A percentile compares a stretch with the other conserved stretches of the same genome.
Evolutionary conservation across 2,888 invertebrate species (phyloP).

Genomic region (Athalia rosae): DNA sequence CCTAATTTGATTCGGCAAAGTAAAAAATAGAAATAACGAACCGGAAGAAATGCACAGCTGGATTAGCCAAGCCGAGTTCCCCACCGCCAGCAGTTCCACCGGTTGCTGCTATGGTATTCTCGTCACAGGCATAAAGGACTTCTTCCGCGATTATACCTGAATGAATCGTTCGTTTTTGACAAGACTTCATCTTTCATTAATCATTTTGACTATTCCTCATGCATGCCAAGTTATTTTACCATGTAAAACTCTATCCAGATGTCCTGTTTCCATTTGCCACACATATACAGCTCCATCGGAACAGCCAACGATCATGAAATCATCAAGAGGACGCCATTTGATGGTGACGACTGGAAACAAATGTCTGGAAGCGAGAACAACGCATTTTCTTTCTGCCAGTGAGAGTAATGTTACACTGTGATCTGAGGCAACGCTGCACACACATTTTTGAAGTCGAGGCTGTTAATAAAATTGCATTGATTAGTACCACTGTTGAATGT

Average conservation of each 20-base stretch:
- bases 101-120: constrained; percentile 81
- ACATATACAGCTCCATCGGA: constrained; percentile 98
- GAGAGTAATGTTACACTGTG: constrained; percentile 97
- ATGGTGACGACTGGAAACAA: constrained; percentile 96
- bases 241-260: constrained; percentile 95
- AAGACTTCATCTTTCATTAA: not conserved
- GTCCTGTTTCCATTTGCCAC: constrained; percentile 99
- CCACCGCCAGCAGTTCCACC: constrained; percentile 76
- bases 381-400: constrained; percentile 93
- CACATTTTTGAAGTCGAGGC: constrained; percentile 93
- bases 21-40: constrained; percentile 61
- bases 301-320: constrained; percentile 98
- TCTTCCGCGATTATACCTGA: constrained; percentile 95
- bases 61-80: constrained; percentile 89
- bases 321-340: constrained; percentile 97
- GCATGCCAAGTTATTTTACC: constrained; percentile 74
- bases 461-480: constrained; percentile 73
- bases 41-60: constrained; percentile 96
- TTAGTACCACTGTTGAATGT: not conserved
- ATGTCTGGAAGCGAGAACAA: constrained; percentile 94
- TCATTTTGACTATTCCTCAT: constrained; percentile 35
- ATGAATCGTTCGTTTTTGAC: constrained; percentile 32
- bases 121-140: constrained; percentile 95
- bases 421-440: constrained; percentile 97
- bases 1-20: too few relatives aligned